Evolutionary conservation across 1,140 invertebrate species (phyloP).

Genomic region (Drosophila micromelanica): DNA sequence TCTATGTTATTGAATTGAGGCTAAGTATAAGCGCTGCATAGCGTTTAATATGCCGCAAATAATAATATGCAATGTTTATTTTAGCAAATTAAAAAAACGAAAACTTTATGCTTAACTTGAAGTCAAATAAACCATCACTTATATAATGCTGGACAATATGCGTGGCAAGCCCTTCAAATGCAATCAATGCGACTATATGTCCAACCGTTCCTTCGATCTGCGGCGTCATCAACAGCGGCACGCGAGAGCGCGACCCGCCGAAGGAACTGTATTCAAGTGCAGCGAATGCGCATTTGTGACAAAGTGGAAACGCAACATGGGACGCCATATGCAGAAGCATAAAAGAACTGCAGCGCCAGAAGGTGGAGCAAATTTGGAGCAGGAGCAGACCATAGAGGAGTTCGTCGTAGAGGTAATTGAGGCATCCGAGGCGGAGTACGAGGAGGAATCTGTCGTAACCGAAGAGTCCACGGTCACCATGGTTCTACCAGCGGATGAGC

Average conservation of each 20-base stretch:
- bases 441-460: neutral
- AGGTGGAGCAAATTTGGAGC: neutral
- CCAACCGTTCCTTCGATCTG: constrained; percentile 36
- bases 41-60: too few relatives aligned
- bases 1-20: neutral
- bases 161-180: too few relatives aligned
- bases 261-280: constrained; percentile 11
- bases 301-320: constrained; percentile 35
- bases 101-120: neutral
- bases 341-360: neutral
- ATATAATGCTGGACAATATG: too few relatives aligned
- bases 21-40: too few relatives aligned
- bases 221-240: constrained; percentile 37
- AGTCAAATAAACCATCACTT: too few relatives aligned
- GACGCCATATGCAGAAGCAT: constrained; percentile 29
- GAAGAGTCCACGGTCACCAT: neutral
- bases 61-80: too few relatives aligned
- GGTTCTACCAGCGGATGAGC: neutral
- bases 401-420: constrained; percentile 25
- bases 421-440: neutral
- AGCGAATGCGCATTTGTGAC: constrained; percentile 21
- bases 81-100: too few relatives aligned
- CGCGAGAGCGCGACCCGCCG: constrained; percentile 2
- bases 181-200: constrained; percentile 21
- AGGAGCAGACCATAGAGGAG: constrained; percentile 27